Evolutionary conservation across 37 sponge, comb jelly and placozoan genomes (phyloP), one percentile per base, ranked within the genome.

Genomic region (Chondrilla cf. caribensis): DNA sequence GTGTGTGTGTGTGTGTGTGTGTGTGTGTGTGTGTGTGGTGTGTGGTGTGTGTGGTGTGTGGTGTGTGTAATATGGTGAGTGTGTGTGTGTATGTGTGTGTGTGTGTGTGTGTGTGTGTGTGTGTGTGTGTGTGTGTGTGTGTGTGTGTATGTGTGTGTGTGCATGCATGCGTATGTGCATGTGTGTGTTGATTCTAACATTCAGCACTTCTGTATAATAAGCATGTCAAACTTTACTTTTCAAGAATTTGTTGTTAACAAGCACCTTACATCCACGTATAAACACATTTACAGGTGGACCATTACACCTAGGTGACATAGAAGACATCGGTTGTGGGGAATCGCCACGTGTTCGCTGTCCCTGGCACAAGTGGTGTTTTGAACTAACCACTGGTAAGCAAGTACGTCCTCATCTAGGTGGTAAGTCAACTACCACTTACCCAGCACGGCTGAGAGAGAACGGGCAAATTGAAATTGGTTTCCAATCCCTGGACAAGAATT

Each of bases 311-410:
- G 88, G 88, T 22, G 88, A 88, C 62, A 88, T 88, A 58, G 88
- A 88, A 80, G 88, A 88, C 38, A 54, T 82, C n/a, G 79, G 58
- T 24, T 37, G 58, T 65, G 73, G 60, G 18, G 38, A 66, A 35
- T 43, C 38, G 4, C 83, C 87, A 21, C 44, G 84, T 29, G 42
- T 88, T 15, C 39, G 77, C 24, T 88, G 88, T 70, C 88, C 88
- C 8, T 88, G 88, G 88, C 88, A 88, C 58, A 79, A 88, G 47
- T 88, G 80, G 82, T 80, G 82, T 37, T 88, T 88, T 71, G 80
- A 83, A 7, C 60, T 88, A 2, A 47, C n/a, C 8, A 58, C 75
- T 9, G 88, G 88, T 1, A 58, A 38, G 38, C 83, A 58, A 38
- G 78, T 88, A 17, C 31, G 72, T 18, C 88, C 88, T 7, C 21